A percentile compares a stretch with the other conserved stretches of the same genome.
Conservation (phyloP, 2,888 invertebrate species). For the Bugulina stolonifera region DNA sequence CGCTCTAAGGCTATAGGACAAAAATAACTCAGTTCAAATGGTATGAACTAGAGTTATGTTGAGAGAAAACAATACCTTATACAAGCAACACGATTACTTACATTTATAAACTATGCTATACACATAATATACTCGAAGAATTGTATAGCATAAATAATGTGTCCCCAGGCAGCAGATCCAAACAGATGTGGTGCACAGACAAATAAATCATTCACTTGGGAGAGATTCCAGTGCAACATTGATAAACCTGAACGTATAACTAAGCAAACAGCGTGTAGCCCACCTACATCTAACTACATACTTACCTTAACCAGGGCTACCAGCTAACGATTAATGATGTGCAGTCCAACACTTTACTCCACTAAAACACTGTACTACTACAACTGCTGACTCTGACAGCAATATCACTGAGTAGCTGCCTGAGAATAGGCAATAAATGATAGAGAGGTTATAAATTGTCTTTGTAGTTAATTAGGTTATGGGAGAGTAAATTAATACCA, state of each 20-base stretch:
- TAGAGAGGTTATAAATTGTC: no score
- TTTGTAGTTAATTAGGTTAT: constrained; percentile 18
- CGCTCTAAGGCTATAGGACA: not conserved
- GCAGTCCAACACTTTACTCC: no score
- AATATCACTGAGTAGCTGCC: no score
- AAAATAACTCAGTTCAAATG: not conserved
- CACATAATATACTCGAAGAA: not conserved
- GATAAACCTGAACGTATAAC: no score
- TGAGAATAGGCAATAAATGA: no score
- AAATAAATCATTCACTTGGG: not conserved
- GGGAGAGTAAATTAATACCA: constrained; percentile 11
- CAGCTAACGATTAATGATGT: no score
- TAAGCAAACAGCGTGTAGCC: no score
- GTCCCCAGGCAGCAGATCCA: not conserved
- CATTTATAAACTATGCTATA: not conserved
- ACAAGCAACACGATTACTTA: not conserved
- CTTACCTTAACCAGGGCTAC: no score
- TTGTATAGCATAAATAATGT: not conserved
- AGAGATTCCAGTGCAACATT: no score
- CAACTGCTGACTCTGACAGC: no score
- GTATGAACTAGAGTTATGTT: not conserved
- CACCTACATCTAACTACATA: no score
- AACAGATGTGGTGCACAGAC: not conserved
- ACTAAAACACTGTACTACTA: no score
- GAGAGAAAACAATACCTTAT: not conserved